These are phyloP conservation scores for Trichacis sp. DNA, from an alignment of 2,888 invertebrate genomes.

Conservation along the genomic window DNA sequence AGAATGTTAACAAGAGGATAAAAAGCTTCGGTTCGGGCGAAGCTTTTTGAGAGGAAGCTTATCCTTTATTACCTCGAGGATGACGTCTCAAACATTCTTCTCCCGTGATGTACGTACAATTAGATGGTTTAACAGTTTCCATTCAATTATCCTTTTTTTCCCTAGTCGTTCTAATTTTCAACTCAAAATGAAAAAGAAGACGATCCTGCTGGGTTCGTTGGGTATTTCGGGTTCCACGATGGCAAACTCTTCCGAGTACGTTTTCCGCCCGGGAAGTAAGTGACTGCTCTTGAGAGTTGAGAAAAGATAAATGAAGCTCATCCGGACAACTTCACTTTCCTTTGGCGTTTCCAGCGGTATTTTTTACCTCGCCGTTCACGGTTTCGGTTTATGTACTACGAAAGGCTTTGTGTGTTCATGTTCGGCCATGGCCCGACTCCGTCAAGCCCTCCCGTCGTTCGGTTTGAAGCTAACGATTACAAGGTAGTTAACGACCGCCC, in stretches of 20 bases:
- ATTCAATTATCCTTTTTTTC: too few relatives aligned
- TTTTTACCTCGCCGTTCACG: slow-evolving; percentile 26
- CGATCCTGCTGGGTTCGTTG: not conserved
- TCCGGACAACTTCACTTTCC: slow-evolving; percentile 28
- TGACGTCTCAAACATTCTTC: slow-evolving; percentile 53
- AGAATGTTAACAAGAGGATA: slow-evolving; percentile 38
- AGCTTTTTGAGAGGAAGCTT: slow-evolving; percentile 50
- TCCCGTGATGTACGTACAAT: slow-evolving; percentile 59
- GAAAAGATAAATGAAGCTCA: slow-evolving; percentile 39
- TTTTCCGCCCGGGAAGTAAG: slow-evolving; percentile 5
- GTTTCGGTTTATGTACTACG: slow-evolving; percentile 38
- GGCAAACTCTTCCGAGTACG: slow-evolving; percentile 6
- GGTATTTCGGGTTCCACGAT: not conserved
- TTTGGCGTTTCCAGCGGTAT: slow-evolving; percentile 22
- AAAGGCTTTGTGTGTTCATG: slow-evolving; percentile 40
- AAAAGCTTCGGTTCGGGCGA: slow-evolving; percentile 19
- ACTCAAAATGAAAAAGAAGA: slow-evolving; percentile 48
- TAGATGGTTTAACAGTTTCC: too few relatives aligned
- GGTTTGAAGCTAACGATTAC: slow-evolving; percentile 62
- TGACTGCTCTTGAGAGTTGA: slow-evolving; percentile 7
- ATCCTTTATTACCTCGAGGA: slow-evolving; percentile 57
- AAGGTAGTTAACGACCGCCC: slow-evolving; percentile 58
- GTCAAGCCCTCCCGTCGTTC: slow-evolving; percentile 40
- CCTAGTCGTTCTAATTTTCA: too few relatives aligned
- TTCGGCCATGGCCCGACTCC: slow-evolving; percentile 36